phyloP scores from a whole-genome alignment of 2,797 vertebrate species.

The Tragopan temminckii region DNA sequence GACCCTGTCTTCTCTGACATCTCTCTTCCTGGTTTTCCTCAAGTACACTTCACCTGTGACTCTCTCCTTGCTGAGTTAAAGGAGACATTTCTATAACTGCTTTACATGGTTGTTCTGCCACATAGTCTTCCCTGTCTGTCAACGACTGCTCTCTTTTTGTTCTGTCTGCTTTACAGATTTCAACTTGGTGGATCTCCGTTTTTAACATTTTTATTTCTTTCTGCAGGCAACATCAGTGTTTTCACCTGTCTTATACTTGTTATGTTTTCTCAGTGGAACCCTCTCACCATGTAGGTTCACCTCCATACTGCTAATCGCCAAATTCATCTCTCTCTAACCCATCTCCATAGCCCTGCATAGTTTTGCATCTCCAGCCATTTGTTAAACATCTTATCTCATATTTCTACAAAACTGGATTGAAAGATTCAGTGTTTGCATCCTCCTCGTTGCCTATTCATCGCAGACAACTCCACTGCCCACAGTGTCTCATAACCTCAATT shows the following conservation, averaged over 20 bases:
- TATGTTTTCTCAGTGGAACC: not conserved
- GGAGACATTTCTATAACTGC: not conserved
- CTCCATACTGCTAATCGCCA: not conserved
- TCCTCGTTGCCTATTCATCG: not conserved
- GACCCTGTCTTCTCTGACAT: not conserved
- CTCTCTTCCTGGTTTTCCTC: not conserved
- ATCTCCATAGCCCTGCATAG: not conserved
- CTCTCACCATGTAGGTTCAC: not conserved
- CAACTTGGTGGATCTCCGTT: not conserved
- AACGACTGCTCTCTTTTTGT: not conserved
- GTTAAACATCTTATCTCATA: not conserved
- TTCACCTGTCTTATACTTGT: not conserved
- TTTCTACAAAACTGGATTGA: not conserved
- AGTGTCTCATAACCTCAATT: not conserved
- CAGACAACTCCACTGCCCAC: not conserved
- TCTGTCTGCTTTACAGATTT: not conserved
- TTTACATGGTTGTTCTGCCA: not conserved
- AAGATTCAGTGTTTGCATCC: not conserved
- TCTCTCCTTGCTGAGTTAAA: not conserved
- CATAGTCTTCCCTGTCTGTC: not conserved
- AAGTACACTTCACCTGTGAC: not conserved
- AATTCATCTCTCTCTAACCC: not conserved
- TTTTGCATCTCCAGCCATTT: not conserved
- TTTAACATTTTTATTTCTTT: not conserved
- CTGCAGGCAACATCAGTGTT: not conserved